These are phyloP conservation scores for Mormoops blainvillei DNA, from an alignment of 2,113 vertebrate species.

Conservation along the genomic window DNA sequence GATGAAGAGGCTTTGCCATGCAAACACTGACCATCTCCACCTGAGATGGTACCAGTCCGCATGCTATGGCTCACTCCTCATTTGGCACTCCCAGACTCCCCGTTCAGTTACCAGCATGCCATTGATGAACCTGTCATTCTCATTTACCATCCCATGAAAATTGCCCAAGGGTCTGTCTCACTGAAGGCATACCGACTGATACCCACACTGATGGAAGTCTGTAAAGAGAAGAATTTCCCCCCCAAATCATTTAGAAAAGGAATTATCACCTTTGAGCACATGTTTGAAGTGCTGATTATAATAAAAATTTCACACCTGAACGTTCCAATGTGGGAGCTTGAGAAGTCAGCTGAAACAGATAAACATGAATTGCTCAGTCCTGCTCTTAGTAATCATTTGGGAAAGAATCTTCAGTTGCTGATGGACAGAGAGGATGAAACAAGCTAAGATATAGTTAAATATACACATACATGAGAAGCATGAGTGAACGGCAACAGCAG, in stretches of 20 bases:
- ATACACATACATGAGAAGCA: slow-evolving; percentile 93
- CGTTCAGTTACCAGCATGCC: slow-evolving; percentile 99
- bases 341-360: background rate
- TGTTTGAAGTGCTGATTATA: background rate
- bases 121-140: slow-evolving; percentile 98
- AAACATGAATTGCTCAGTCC: background rate
- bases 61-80: slow-evolving; percentile 96
- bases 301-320: background rate
- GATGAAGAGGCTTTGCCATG: slow-evolving; percentile 97
- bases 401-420: slow-evolving; percentile 95
- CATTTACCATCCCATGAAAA: slow-evolving; percentile 99
- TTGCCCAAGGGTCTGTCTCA: slow-evolving; percentile 93
- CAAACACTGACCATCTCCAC: slow-evolving; percentile 99
- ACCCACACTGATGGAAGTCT: slow-evolving; percentile 98
- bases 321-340: background rate
- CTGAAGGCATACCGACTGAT: slow-evolving; percentile 97
- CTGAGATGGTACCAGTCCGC: slow-evolving; percentile 99
- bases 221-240: slow-evolving; percentile 98
- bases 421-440: slow-evolving; percentile 98
- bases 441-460: slow-evolving; percentile 97
- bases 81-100: slow-evolving; percentile 94
- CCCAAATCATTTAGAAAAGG: slow-evolving; percentile 81
- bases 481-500: slow-evolving; percentile 95
- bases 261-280: background rate
- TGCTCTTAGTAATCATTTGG: slow-evolving; percentile 93